Evolutionary conservation across 2,113 vertebrate genomes (phyloP).

Genomic region (Oreochromis spilurus): DNA sequence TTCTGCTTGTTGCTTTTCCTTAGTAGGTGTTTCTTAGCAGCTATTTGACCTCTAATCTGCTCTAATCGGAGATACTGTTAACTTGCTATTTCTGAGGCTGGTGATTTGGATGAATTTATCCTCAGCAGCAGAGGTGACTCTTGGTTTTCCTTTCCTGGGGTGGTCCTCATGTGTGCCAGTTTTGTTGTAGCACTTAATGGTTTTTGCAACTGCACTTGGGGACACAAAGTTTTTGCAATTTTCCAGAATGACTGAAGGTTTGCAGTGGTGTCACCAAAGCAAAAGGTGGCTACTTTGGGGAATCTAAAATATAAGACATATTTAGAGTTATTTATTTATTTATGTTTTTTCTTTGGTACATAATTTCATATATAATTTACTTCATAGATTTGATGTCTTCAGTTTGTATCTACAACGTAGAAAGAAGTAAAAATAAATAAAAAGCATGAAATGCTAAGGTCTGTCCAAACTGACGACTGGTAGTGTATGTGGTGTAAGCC

Average conservation of each 20-base stretch:
- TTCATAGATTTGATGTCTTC: not conserved
- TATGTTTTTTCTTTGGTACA: not conserved
- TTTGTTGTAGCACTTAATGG: not conserved
- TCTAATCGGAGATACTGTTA: not conserved
- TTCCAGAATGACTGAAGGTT: not conserved
- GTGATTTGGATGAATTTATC: not conserved
- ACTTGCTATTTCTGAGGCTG: not conserved
- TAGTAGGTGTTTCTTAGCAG: not conserved
- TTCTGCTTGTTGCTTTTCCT: not conserved
- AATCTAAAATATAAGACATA: not conserved
- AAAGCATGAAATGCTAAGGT: not conserved
- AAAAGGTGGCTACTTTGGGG: not conserved
- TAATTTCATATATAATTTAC: not conserved
- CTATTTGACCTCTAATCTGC: not conserved
- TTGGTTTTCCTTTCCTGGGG: not conserved
- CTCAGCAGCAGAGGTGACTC: not conserved
- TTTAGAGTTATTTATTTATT: not conserved
- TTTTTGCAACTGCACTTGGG: not conserved
- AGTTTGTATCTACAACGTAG: not conserved
- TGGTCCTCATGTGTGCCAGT: not conserved
- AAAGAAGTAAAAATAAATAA: not conserved
- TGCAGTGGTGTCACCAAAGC: not conserved
- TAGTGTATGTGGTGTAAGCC: no score
- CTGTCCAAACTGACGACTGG: not conserved
- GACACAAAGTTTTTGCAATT: not conserved